These are phyloP conservation scores for Parapristionchus giblindavisi DNA, from an alignment of 2,888 invertebrate species.

Conservation along the genomic window DNA sequence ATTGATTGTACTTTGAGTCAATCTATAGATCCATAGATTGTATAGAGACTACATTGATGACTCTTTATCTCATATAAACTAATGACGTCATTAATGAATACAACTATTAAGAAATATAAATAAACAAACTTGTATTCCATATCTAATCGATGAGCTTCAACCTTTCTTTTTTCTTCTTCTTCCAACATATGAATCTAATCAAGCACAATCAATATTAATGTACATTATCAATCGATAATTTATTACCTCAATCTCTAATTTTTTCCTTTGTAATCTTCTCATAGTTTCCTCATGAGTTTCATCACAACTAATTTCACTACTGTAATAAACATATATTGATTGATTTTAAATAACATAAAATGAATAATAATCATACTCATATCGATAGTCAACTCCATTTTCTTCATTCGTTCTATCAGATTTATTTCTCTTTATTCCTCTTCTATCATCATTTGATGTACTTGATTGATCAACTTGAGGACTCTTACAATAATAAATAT, in stretches of 20 bases:
- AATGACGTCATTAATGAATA: no score
- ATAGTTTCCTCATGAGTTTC: conserved; percentile 6
- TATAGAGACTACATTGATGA: no score
- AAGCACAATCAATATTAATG: not conserved
- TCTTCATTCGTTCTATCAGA: not conserved
- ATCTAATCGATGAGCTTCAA: conserved; percentile 13
- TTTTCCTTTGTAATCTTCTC: conserved; percentile 22
- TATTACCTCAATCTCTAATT: conserved; percentile 22
- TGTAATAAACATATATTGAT: not conserved
- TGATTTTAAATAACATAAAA: not conserved
- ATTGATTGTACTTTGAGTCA: no score
- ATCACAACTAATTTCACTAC: not conserved
- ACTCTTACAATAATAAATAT: no score
- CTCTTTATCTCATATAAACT: no score
- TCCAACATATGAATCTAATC: conserved; percentile 25
- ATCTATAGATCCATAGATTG: no score
- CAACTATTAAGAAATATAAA: not conserved
- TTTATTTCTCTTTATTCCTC: conserved; percentile 12
- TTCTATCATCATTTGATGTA: no score
- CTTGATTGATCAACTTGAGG: no score
- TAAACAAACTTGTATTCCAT: conserved; percentile 25
- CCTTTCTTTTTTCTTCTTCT: conserved; percentile 10
- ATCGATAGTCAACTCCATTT: not conserved
- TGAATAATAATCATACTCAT: not conserved
- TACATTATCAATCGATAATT: not conserved